Evolutionary conservation across 2,888 invertebrate genomes (phyloP).

Genomic region (Oscheius sp.): DNA sequence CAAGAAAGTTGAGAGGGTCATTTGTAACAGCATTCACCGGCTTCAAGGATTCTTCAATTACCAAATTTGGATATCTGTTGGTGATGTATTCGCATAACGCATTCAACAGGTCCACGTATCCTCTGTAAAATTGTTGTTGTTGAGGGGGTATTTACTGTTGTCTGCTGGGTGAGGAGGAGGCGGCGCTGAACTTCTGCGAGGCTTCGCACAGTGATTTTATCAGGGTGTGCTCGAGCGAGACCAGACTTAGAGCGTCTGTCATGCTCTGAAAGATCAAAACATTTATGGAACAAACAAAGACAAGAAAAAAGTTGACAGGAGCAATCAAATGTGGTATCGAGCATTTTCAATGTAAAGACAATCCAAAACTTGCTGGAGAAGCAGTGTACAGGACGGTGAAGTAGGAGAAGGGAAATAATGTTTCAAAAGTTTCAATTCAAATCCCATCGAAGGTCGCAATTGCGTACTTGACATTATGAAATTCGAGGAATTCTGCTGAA

Average conservation of each 20-base stretch:
- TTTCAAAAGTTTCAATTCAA: too few species aligned
- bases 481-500: too few species aligned
- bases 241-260: background rate
- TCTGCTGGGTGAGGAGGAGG: background rate
- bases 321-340: background rate
- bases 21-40: conserved; percentile 4
- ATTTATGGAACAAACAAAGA: background rate
- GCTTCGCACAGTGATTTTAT: conserved; percentile 9
- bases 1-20: conserved; percentile 13
- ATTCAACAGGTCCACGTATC: conserved; percentile 8
- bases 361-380: background rate
- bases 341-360: background rate
- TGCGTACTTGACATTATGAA: too few species aligned
- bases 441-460: too few species aligned
- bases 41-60: conserved; percentile 13
- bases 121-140: background rate
- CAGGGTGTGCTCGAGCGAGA: conserved; percentile 8
- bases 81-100: conserved; percentile 16
- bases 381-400: background rate
- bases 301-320: background rate
- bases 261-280: background rate
- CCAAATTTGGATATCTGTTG: conserved; percentile 10
- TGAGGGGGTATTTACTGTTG: background rate
- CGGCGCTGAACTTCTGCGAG: background rate
- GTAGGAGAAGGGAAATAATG: too few species aligned